Evolutionary conservation across 2,888 invertebrate genomes (phyloP), one percentile per base, ranked within the genome.

Genomic region (Hirtodrosophila alboralis): DNA sequence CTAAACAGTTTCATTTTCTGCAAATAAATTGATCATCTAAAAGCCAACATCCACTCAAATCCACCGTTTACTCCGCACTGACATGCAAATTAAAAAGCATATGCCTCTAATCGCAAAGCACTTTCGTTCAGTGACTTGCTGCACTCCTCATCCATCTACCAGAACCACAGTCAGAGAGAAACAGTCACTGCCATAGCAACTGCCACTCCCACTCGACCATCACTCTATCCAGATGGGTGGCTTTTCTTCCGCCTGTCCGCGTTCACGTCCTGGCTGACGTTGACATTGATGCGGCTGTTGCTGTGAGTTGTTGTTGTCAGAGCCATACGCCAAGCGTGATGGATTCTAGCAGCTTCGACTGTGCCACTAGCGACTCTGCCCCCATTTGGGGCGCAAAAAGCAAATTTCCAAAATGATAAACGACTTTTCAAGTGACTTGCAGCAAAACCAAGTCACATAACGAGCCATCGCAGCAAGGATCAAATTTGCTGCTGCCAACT

Each of bases 381-480:
- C 59, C 28, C 41, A 33, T 23, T 27, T 28, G 64, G 48, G 48
- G 48, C 12, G 56, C 51, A 43, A 56, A 69, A 49, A 65, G 75
- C 64, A 56, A 61, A 53, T 48, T 63, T 57, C 28, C 80, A 77
- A 88, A 86, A 89, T 89, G 89, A 89, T 89, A 88, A 89, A 89
- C 87, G 89, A 89, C 85, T 86, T 87, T 87, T 84, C 86, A 84
- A 89, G 89, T 89, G 89, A 89, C 89, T 89, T 84, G 88, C 89
- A 81, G 84, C 87, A 75, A 84, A 84, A 86, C 69, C 56, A 54
- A 69, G 69, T 77, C 65, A 57, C 69, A 75, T 58, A 65, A 65
- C 65, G 70, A 75, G 34, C 26, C 28, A 47, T 12, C 36, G 43
- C 43, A 52, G 53, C 60, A 47, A 78, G 77, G 84, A 78, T 79